phyloP scores from a whole-genome alignment of 2,797 vertebrate genomes.

The Pelobates cultripes region DNA sequence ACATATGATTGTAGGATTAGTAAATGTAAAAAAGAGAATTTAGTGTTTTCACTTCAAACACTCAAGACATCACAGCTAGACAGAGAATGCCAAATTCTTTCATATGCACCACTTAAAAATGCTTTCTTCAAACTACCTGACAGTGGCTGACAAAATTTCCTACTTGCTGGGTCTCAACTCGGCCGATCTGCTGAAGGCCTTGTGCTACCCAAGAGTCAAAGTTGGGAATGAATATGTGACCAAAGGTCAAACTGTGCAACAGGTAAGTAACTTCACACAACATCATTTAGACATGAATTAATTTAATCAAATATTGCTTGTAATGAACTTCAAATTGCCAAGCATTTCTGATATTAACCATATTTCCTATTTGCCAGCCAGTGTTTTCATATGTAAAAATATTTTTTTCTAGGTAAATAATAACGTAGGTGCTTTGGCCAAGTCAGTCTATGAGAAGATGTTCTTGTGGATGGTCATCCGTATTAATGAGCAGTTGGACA shows the following conservation, averaged over 20 bases:
- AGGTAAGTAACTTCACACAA: slow-evolving; percentile 64
- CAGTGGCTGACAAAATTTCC: slow-evolving; percentile 84
- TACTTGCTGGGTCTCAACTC: slow-evolving; percentile 84
- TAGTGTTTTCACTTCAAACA: no score
- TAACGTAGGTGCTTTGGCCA: slow-evolving; percentile 77
- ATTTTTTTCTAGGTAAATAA: slow-evolving; percentile 74
- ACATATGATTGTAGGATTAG: no score
- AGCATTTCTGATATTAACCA: no score
- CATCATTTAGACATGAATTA: not conserved
- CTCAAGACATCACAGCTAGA: no score
- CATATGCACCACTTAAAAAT: not conserved
- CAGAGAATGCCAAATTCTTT: no score
- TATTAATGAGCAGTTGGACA: slow-evolving; percentile 84
- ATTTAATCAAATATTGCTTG: not conserved
- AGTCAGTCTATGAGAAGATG: slow-evolving; percentile 83
- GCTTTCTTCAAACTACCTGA: not conserved
- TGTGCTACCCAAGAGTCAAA: slow-evolving; percentile 83
- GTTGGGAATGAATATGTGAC: slow-evolving; percentile 84
- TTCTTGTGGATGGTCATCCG: slow-evolving; percentile 85
- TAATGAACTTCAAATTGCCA: not conserved
- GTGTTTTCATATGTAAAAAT: not conserved
- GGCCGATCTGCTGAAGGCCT: slow-evolving; percentile 79
- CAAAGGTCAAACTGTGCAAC: slow-evolving; percentile 82
- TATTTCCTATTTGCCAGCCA: no score
- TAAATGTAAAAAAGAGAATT: no score